Base-by-base conservation (phyloP, 2,113 vertebrate genomes). In the Muntiacus reevesi region DNA sequence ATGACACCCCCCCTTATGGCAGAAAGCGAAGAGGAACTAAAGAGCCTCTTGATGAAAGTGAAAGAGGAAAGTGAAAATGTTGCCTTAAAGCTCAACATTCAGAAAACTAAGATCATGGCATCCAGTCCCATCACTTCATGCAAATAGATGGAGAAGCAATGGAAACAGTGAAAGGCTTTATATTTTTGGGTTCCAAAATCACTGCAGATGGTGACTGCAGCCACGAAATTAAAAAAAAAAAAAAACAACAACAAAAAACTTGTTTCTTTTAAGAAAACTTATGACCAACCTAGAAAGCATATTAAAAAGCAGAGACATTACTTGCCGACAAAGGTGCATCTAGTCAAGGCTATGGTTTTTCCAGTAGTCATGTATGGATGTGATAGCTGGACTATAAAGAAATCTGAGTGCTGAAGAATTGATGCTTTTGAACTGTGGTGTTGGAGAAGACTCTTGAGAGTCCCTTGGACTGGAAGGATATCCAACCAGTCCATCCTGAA, bases 281-380 rank as follows among this genome's bases (percentile, higher is more conserved):
- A 36, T 71, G 64, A 71, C 0, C 0, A 36, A 21, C 5, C 4
- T 21, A 36, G 9, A 6, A 1, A 71, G 19, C 7, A n/a, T 71
- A 71, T 36, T 71, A 12, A 71, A 71, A 71, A 36, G 2, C n/a
- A 71, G 5, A 71, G 64, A 36, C n/a, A 36, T 36, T 36, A 36
- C 19, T 71, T 36, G 19, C n/a, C 0, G 0, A 71, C n/a, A 36
- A 71, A 36, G 1, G 5, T 36, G 19, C 10, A 1, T 36, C 17
- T 71, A 71, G 64, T 36, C 64, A 36, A 36, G 9, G 19, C 64
- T 71, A 36, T 71, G 64, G 9, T 36, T 40, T 67, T 36, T 71
- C 64, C n/a, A 36, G n/a, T 36, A 12, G n/a, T 71, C n/a, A 71
- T 23, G 64, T 36, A 71, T 71, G 67, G 21, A 36, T 40, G 64